Percentiles rank a stretch among this genome's conserved stretches.
Evolutionary conservation across 2,113 vertebrate species (phyloP).

Genomic region (Psephotus haematonotus): DNA sequence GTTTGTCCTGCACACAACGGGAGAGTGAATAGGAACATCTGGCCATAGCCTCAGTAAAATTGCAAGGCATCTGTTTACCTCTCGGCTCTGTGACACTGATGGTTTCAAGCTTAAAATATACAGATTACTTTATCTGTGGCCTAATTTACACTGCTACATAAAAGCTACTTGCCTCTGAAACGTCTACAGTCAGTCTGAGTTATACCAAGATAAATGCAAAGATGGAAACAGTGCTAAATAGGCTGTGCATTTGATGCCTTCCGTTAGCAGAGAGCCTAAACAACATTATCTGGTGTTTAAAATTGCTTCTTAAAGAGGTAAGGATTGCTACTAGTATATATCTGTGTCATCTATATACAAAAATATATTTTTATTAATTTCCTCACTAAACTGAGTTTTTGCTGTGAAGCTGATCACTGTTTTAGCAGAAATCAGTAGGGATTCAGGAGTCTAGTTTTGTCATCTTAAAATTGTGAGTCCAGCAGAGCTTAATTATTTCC

Average conservation of each 20-base stretch:
- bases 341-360: rapidly evolving
- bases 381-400: neutral
- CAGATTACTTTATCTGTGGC: conserved; percentile 82
- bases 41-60: conserved; percentile 79
- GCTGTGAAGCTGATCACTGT: neutral
- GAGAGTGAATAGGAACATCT: conserved; percentile 82
- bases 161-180: conserved; percentile 66
- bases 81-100: conserved; percentile 85
- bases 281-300: neutral
- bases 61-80: conserved; percentile 91
- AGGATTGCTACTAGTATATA: neutral
- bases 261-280: neutral
- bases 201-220: conserved; percentile 33
- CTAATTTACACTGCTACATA: conserved; percentile 84
- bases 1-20: conserved; percentile 78
- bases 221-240: neutral
- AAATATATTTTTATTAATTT: neutral
- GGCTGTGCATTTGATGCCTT: neutral
- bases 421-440: neutral
- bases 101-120: conserved; percentile 86
- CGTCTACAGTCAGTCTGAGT: conserved; percentile 53
- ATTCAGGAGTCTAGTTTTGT: neutral
- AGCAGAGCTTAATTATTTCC: neutral
- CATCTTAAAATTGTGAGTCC: neutral
- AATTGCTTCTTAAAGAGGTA: conserved; percentile 34